Conservation (phyloP, 2,888 invertebrate genomes). For the Hoplodrina blanda region DNA sequence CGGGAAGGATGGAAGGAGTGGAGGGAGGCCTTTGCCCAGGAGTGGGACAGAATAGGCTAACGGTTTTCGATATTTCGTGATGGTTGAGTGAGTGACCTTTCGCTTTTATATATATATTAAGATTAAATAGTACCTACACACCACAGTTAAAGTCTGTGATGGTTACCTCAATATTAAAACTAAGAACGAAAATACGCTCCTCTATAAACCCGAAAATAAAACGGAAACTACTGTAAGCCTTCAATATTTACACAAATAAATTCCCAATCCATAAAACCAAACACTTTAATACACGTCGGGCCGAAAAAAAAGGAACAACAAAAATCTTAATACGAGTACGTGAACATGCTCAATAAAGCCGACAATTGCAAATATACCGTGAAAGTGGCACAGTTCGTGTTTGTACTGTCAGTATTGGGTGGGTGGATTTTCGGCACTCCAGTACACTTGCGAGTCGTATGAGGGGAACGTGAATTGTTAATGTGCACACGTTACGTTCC, state of each 20-base stretch:
- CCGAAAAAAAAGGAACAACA: constrained; percentile 36
- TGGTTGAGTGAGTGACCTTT: too few relatives aligned
- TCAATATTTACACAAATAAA: constrained; percentile 41
- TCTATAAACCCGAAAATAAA: background rate
- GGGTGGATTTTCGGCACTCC: constrained; percentile 46
- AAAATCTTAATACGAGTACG: constrained; percentile 49
- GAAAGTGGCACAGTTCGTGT: constrained; percentile 56
- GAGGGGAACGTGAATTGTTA: constrained; percentile 48
- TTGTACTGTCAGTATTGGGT: constrained; percentile 49
- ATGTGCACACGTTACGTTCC: constrained; percentile 32
- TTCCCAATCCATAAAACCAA: constrained; percentile 16
- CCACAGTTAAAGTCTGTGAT: too few relatives aligned
- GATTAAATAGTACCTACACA: too few relatives aligned
- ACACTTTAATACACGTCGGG: constrained; percentile 26
- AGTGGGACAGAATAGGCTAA: too few relatives aligned
- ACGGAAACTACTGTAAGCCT: background rate
- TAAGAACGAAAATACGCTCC: background rate
- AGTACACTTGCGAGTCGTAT: constrained; percentile 49
- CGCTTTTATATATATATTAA: too few relatives aligned
- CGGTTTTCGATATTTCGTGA: too few relatives aligned
- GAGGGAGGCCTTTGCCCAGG: too few relatives aligned
- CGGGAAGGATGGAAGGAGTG: too few relatives aligned
- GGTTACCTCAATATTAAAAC: too few relatives aligned
- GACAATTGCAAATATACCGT: constrained; percentile 56
- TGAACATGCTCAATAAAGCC: constrained; percentile 47